phyloP scores from a whole-genome alignment of 2,113 vertebrate genomes.

The Apeltes quadracus region DNA sequence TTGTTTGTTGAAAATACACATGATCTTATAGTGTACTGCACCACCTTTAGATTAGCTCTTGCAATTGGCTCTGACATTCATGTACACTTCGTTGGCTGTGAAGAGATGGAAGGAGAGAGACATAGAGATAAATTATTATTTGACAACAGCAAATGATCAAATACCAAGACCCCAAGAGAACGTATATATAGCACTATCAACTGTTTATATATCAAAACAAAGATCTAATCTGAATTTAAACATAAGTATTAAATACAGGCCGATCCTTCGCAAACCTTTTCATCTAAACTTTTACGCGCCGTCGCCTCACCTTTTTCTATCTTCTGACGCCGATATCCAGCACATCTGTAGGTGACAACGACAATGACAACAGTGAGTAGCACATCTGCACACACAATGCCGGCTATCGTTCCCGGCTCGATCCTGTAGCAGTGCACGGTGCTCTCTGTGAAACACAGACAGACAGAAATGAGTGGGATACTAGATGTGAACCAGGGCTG shows the following conservation, averaged over 20 bases:
- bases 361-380: constrained; percentile 77
- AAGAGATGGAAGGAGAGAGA: constrained; percentile 40
- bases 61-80: constrained; percentile 78
- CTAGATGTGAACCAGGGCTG: neutral
- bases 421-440: constrained; percentile 72
- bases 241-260: no score
- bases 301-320: constrained; percentile 58
- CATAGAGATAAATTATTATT: neutral
- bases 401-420: constrained; percentile 69
- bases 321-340: constrained; percentile 56
- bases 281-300: neutral
- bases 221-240: no score
- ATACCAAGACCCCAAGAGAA: neutral
- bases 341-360: constrained; percentile 70
- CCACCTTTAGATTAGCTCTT: constrained; percentile 53
- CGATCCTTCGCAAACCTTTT: neutral
- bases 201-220: neutral
- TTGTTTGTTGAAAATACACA: neutral
- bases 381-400: constrained; percentile 74
- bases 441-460: constrained; percentile 44
- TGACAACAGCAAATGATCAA: neutral
- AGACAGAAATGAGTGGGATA: constrained; percentile 31
- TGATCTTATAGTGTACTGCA: neutral
- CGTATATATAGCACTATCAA: neutral
- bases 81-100: constrained; percentile 79